These are phyloP conservation scores for Microtus richardsoni DNA, from an alignment of 2,113 vertebrate genomes.

Conservation along the genomic window DNA sequence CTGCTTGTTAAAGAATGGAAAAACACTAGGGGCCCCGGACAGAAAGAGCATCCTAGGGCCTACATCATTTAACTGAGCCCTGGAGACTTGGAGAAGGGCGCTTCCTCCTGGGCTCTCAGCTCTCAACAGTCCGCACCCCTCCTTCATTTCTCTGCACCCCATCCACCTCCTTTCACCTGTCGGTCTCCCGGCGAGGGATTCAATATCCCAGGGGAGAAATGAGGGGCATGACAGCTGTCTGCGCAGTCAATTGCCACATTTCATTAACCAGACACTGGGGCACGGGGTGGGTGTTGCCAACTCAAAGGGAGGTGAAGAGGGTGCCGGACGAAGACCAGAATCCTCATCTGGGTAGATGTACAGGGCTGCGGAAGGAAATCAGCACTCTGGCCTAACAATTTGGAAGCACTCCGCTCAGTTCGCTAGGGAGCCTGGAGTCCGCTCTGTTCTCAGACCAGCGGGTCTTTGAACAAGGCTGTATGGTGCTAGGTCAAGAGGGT, in stretches of 20 bases:
- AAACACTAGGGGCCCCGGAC: neutral
- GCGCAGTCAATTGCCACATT: slow-evolving; percentile 49
- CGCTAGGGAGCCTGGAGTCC: neutral
- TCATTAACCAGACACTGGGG: slow-evolving; percentile 66
- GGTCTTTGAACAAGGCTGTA: neutral
- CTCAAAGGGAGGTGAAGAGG: neutral
- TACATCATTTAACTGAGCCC: neutral
- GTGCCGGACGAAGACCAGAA: neutral
- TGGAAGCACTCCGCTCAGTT: neutral
- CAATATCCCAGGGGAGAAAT: slow-evolving; percentile 44
- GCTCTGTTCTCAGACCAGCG: neutral
- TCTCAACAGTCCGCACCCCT: neutral
- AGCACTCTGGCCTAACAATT: neutral
- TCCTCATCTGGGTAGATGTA: neutral
- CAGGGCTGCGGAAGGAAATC: neutral
- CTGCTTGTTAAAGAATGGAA: neutral
- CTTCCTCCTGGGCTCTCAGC: neutral
- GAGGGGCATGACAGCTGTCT: slow-evolving; percentile 71
- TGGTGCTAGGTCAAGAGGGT: neutral
- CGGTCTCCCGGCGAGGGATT: slow-evolving; percentile 28
- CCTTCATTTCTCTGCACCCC: neutral
- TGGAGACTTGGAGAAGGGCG: neutral
- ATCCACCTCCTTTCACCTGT: slow-evolving; percentile 49
- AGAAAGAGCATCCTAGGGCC: neutral
- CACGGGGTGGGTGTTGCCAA: neutral